Percentiles rank a stretch among this genome's conserved stretches.
These are phyloP conservation scores for Phataginus tricuspis DNA, from an alignment of 2,797 vertebrate species.

Conservation along the genomic window DNA sequence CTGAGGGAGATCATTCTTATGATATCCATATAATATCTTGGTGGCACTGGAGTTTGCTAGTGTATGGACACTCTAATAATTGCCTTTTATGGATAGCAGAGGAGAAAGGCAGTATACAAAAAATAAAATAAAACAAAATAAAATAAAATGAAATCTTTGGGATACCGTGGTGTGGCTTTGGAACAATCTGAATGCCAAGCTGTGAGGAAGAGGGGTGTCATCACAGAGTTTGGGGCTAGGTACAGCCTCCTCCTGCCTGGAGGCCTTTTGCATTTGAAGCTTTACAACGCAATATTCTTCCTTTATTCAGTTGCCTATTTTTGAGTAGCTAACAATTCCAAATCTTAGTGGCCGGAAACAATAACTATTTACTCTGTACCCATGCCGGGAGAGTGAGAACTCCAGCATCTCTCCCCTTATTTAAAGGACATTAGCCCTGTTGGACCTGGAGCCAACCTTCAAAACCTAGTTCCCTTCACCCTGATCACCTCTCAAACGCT, in stretches of 20 bases:
- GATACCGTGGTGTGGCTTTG: accelerated
- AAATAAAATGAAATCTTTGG: not conserved
- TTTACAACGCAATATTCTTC: not conserved
- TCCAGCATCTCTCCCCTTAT: not conserved
- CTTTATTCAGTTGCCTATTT: not conserved
- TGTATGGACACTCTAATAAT: not conserved
- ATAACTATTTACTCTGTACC: not conserved
- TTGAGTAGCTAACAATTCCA: not conserved
- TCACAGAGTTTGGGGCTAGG: not conserved
- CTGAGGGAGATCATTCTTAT: not conserved
- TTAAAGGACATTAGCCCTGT: not conserved
- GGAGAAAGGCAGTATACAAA: not conserved
- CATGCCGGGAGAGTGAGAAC: not conserved
- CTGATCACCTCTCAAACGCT: not conserved
- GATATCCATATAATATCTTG: not conserved
- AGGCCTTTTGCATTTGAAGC: not conserved
- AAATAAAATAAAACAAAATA: not conserved
- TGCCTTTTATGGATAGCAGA: not conserved
- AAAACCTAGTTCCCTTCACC: not conserved
- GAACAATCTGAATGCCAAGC: not conserved
- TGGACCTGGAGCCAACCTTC: not conserved
- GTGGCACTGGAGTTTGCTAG: too few relatives aligned
- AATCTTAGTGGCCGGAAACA: not conserved
- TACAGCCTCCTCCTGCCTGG: not conserved
- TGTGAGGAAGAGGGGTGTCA: not conserved